Evolutionary conservation across 2,888 invertebrate genomes (phyloP), one percentile per base, ranked within the genome.

Genomic region (Athalia cordata): DNA sequence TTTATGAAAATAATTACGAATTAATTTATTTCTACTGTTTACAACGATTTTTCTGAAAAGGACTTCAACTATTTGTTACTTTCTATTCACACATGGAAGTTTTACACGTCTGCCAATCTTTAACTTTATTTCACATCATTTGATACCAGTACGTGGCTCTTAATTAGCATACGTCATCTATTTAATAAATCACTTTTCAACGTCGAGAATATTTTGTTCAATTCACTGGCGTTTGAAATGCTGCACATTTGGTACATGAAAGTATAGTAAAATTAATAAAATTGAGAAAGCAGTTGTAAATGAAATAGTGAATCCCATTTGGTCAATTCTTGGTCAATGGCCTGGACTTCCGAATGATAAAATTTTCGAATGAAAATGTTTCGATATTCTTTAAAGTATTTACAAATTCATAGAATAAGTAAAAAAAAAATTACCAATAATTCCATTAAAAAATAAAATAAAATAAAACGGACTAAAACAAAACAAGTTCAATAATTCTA

Each of bases 341-440:
- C 29, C 29, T 29, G 29, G 29, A 29, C 29, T 29, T 29, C 29
- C 29, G 2, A 29, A 1, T 1, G 29, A 55, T 55, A 55, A 55
- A 55, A 55, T 3, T 55, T 55, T 55, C 55, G 55, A 8, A 11
- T 6, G 55, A 5, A 11, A 29, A 55, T 5, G 15, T 29, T 55
- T 43, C 3, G 55, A 68, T 29, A 52, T 43, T 55, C 55, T 13
- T 61, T n/a, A 2, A n/a, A 43, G 5, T 50, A 68, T 55, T 29
- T 68, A 29, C 52, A 50, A 68, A 52, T 68, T 68, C 45, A 13
- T 29, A 68, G 15, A 43, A 68, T 68, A 8, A 67, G 43, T 13
- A 52, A 13, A 52, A 65, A 70, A 70, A 57, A 43, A 70, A 70
- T 29, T 29, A 55, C 43, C n/a, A 29, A 55, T 9, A 7, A 68